Evolutionary conservation across 2,113 vertebrate genomes (phyloP), one percentile per base, ranked within the genome.

Genomic region (Gobio gobio): DNA sequence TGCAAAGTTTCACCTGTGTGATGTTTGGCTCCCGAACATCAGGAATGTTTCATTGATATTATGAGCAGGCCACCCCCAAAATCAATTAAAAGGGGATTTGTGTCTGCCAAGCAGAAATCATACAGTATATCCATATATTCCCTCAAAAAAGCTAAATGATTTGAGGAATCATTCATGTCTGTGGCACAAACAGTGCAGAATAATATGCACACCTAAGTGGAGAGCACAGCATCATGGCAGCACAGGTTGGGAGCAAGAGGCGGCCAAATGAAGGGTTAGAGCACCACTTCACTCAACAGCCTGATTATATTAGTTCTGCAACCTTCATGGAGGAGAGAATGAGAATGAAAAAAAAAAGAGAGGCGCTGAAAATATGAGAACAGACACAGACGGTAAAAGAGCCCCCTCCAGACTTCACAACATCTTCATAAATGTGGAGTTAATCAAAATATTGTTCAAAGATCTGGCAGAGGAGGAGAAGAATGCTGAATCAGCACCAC

Each of bases 391-490:
- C 3, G 26, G 20, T 36, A 68, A 8, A 72, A 73, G 16, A 88
- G 82, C 18, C 36, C 29, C 66, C 77, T 63, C 14, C 8, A 24
- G 66, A 54, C 66, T 83, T 59, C n/a, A 58, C 68, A 74, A 24
- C 36, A n/a, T 24, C 33, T 75, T 76, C 29, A 66, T 84, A 47
- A 78, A 66, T 84, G 59, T 92, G 91, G 89, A 91, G 89, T 93
- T 93, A 90, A 94, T 94, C 90, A 93, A 92, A 92, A 89, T 85
- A 91, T 89, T 91, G 91, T 90, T 89, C 74, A 89, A 82, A 88
- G 89, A 90, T 89, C 89, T 89, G 90, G 89, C 88, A 86, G 89
- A 85, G 40, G 88, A 90, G 87, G 49, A 83, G 83, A 87, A 89
- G 82, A 83, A 76, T 85, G 85, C 88, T 82, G 74, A 40, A 29